Evolutionary conservation across 2,888 invertebrate species (phyloP).

Genomic region (Liodrosophila aerea): DNA sequence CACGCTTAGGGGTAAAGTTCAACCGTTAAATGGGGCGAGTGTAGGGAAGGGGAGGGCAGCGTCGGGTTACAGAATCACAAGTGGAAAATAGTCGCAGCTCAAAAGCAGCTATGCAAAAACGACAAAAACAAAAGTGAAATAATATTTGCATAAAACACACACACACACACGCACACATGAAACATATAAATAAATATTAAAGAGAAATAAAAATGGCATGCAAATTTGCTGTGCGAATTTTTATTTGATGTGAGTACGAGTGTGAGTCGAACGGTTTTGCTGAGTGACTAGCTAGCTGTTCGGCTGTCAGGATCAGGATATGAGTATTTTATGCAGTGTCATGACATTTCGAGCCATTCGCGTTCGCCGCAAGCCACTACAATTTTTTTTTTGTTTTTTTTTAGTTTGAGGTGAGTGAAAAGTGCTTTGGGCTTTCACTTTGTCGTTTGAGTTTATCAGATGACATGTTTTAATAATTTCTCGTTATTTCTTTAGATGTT

Average conservation of each 20-base stretch:
- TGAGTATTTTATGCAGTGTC: conserved; percentile 49
- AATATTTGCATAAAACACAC: conserved; percentile 59
- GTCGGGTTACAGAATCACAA: conserved; percentile 21
- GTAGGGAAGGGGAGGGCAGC: conserved; percentile 1
- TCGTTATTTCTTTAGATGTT: conserved; percentile 24
- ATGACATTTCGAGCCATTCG: conserved; percentile 26
- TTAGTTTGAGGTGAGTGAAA: conserved; percentile 1
- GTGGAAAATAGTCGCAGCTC: conserved; percentile 48
- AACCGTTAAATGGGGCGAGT: no score
- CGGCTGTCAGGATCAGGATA: conserved; percentile 16
- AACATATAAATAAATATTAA: conserved; percentile 57
- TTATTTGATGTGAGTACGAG: conserved; percentile 29
- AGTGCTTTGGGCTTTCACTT: conserved; percentile 16
- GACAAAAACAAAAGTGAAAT: conserved; percentile 14
- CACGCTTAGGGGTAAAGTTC: conserved; percentile 1
- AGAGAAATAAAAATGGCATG: conserved; percentile 58
- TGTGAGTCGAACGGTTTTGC: conserved; percentile 5
- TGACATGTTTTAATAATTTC: conserved; percentile 40
- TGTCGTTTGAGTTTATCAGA: conserved; percentile 35
- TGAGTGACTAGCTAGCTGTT: conserved; percentile 1
- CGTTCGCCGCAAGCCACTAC: conserved; percentile 5
- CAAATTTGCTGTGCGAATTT: conserved; percentile 45
- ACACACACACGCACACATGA: conserved; percentile 18
- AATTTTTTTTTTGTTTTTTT: background rate
- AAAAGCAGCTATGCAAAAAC: conserved; percentile 32